Evolutionary conservation across 2,888 invertebrate species (phyloP), one percentile per base, ranked within the genome.

Genomic region (Drepanosiphum platanoidis): DNA sequence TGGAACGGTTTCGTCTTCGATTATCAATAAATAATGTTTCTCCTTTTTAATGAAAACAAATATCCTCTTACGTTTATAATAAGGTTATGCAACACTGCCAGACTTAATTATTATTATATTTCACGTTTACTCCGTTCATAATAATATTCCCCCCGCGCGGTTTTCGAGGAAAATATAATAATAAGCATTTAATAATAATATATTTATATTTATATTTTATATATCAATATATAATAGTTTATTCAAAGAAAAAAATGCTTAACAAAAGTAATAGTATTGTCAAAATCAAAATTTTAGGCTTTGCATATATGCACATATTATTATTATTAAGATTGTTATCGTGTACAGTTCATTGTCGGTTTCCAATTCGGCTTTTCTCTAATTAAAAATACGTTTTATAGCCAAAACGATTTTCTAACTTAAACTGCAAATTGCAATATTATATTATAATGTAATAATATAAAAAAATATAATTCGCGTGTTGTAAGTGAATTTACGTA

Each of bases 391-490:
- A 83, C 74, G 27, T 74, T 66, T 39, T 39, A n/a, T n/a, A 64
- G 74, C 64, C 42, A 83, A 83, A 82, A 83, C 66, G 46, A 52
- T 46, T 83, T 75, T 83, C 66, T 74, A 83, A 83, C 74, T 39
- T 75, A 27, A 79, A 58, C 58, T 83, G 66, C 27, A 27, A 66
- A n/a, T n/a, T n/a, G n/a, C n/a, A n/a, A n/a, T n/a, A n/a, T n/a
- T n/a, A n/a, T n/a, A n/a, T n/a, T n/a, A n/a, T n/a, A n/a, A n/a
- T n/a, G n/a, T 46, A 77, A 75, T 30, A 36, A 77, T 66, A 83
- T 77, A 83, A 52, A 84, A 75, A 84, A 84, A 68, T 68, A 84
- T 84, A 77, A 84, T 77, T 84, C 68, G 84, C 75, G 75, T 68
- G 75, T 75, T 58, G 68, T 46, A 70, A 77, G 84, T 77, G 70